Conservation (phyloP, 2,113 vertebrate genomes). For the Anhinga rufa region DNA sequence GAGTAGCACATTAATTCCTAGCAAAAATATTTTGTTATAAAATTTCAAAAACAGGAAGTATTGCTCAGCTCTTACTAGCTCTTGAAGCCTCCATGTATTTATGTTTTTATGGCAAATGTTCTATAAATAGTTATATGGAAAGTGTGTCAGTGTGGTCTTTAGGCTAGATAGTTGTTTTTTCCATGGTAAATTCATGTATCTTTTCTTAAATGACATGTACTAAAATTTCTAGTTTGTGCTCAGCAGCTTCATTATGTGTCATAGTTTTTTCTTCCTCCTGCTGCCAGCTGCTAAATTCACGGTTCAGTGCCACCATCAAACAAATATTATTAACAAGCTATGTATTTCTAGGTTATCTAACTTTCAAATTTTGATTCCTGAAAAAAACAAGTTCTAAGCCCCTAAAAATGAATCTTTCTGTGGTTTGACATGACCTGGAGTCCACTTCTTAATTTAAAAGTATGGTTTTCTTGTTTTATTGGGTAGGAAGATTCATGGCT, state of each 20-base stretch:
- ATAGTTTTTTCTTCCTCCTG: neutral
- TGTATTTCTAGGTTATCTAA: neutral
- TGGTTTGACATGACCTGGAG: neutral
- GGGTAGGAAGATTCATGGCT: neutral
- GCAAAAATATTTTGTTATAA: neutral
- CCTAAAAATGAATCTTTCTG: neutral
- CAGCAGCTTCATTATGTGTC: neutral
- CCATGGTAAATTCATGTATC: neutral
- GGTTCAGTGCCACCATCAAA: neutral
- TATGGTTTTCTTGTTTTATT: neutral
- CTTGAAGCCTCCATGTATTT: neutral
- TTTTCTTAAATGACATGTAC: neutral
- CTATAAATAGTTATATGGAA: neutral
- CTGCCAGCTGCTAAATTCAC: neutral
- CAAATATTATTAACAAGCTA: neutral
- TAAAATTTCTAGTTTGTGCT: neutral
- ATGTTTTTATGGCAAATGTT: neutral
- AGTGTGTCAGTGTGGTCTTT: neutral
- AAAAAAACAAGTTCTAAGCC: neutral
- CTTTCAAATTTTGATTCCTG: neutral
- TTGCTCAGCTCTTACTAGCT: neutral
- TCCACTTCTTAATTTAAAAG: neutral
- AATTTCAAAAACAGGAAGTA: neutral
- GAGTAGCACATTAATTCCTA: neutral
- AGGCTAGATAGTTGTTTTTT: neutral